A percentile compares a stretch with the other conserved stretches of the same genome.
These are phyloP conservation scores for Tetramorium simillimum DNA, from an alignment of 1,140 invertebrate genomes.

Conservation along the genomic window DNA sequence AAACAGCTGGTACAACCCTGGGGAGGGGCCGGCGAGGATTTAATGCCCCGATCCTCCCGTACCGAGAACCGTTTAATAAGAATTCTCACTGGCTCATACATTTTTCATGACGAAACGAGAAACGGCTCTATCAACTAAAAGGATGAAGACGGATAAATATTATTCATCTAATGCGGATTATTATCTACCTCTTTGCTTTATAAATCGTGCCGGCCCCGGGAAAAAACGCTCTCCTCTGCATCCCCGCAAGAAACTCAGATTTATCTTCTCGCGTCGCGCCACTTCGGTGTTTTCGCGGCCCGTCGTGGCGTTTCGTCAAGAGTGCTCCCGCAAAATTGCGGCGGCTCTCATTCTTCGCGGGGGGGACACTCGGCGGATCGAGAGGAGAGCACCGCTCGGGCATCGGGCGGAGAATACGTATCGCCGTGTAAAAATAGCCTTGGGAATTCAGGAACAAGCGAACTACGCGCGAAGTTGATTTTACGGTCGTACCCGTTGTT, in stretches of 20 bases:
- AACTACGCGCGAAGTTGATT: neutral
- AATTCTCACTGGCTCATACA: conserved; percentile 40
- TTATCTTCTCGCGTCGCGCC: conserved; percentile 8
- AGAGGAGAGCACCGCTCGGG: neutral
- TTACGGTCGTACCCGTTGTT: neutral
- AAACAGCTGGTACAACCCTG: conserved; percentile 44
- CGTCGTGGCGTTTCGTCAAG: conserved; percentile 19
- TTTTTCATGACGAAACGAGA: conserved; percentile 43
- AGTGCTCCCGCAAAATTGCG: neutral
- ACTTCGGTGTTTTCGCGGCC: neutral
- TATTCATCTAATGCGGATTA: conserved; percentile 34
- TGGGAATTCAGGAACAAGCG: neutral
- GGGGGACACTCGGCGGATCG: neutral
- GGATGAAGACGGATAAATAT: conserved; percentile 57
- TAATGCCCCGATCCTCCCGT: conserved; percentile 24
- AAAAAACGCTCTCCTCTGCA: conserved; percentile 21
- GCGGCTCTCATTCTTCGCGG: neutral
- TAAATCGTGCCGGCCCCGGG: neutral
- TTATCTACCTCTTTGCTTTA: conserved; percentile 29
- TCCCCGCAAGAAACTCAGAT: conserved; percentile 34
- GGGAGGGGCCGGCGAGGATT: neutral
- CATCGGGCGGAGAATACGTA: neutral
- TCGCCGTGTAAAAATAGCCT: neutral
- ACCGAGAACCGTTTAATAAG: conserved; percentile 41
- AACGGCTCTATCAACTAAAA: conserved; percentile 35